phyloP scores from a whole-genome alignment of 1,140 invertebrate species.

The Apis dorsata region DNA sequence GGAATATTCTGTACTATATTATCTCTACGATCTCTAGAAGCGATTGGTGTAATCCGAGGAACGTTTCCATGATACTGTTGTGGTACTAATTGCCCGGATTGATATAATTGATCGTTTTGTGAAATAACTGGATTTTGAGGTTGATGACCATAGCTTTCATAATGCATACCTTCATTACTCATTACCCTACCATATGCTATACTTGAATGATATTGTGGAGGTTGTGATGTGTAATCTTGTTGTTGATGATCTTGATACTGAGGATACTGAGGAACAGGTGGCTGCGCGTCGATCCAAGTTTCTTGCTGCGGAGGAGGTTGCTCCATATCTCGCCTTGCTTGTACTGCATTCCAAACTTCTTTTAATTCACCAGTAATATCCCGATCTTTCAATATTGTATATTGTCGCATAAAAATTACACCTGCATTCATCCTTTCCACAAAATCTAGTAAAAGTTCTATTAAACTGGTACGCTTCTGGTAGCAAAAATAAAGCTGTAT shows the following conservation, averaged over 20 bases:
- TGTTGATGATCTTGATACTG: slow-evolving; percentile 66
- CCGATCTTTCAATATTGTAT: slow-evolving; percentile 84
- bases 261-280: slow-evolving; percentile 67
- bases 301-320: slow-evolving; percentile 64
- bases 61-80: slow-evolving; percentile 59
- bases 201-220: slow-evolving; percentile 62
- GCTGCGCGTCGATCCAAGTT: slow-evolving; percentile 72
- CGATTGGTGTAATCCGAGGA: slow-evolving; percentile 48
- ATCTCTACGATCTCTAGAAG: slow-evolving; percentile 57
- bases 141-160: slow-evolving; percentile 49
- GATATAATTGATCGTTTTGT: slow-evolving; percentile 68
- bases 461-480: slow-evolving; percentile 83
- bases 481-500: slow-evolving; percentile 50
- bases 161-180: slow-evolving; percentile 51
- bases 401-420: slow-evolving; percentile 81
- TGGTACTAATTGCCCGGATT: slow-evolving; percentile 47
- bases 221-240: slow-evolving; percentile 55
- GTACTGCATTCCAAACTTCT: slow-evolving; percentile 86
- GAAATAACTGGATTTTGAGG: slow-evolving; percentile 51
- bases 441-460: slow-evolving; percentile 85
- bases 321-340: slow-evolving; percentile 83
- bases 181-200: slow-evolving; percentile 54
- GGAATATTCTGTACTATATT: slow-evolving; percentile 51
- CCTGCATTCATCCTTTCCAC: slow-evolving; percentile 86
- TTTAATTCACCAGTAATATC: slow-evolving; percentile 87